phyloP scores from a whole-genome alignment of 2,797 vertebrate species.

The Cetoscarus ocellatus region DNA sequence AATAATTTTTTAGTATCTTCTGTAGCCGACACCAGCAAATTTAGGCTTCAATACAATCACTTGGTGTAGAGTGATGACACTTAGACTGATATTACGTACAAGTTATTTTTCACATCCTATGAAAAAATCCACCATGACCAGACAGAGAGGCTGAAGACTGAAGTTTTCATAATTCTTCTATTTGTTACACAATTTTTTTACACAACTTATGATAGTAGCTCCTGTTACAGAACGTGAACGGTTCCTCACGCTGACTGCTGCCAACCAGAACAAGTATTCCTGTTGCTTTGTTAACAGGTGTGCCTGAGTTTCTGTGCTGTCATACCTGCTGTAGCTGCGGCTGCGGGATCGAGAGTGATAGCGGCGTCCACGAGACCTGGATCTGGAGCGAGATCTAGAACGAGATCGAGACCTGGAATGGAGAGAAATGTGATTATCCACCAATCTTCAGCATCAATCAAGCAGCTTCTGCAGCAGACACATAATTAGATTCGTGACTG shows the following conservation, averaged over 20 bases:
- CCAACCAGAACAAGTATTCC: not conserved
- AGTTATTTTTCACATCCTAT: no score
- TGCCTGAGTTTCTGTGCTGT: rapidly evolving
- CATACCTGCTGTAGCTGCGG: slow-evolving; percentile 85
- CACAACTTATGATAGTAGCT: no score
- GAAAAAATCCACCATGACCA: no score
- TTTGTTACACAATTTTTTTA: not conserved
- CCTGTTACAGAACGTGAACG: not conserved
- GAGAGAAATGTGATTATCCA: not conserved
- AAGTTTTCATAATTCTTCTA: no score
- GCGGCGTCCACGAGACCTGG: slow-evolving; percentile 84
- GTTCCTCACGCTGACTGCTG: no score
- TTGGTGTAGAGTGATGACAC: no score
- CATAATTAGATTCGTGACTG: not conserved
- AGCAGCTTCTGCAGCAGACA: no score
- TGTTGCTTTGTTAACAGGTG: not conserved
- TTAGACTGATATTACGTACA: no score
- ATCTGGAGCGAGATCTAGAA: slow-evolving; percentile 80
- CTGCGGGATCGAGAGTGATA: slow-evolving; percentile 84
- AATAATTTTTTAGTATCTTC: no score
- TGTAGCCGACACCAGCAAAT: not conserved
- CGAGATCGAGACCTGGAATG: slow-evolving; percentile 75
- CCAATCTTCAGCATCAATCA: no score
- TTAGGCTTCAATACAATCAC: no score
- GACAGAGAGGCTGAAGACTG: no score